Evolutionary conservation across 2,888 invertebrate species (phyloP).

Genomic region (Tetheella fluctuosa): DNA sequence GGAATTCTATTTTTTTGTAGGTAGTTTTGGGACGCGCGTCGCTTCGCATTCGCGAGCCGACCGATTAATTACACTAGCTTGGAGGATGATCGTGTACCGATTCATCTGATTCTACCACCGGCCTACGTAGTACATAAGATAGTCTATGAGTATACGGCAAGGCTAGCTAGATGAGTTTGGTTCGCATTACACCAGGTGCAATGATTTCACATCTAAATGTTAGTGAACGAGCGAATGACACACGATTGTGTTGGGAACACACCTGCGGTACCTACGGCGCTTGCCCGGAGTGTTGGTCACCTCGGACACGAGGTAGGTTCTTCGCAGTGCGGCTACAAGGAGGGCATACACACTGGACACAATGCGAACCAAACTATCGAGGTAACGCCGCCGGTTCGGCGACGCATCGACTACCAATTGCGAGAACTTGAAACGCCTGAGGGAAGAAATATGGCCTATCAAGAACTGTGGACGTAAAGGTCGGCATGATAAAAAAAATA

Average conservation of each 20-base stretch:
- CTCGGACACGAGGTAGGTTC: constrained; percentile 44
- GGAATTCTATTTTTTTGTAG: too few species aligned
- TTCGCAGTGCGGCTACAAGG: constrained; percentile 51
- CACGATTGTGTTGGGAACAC: constrained; percentile 29
- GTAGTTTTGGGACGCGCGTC: too few species aligned
- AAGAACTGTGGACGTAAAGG: constrained; percentile 14
- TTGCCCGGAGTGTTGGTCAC: constrained; percentile 32
- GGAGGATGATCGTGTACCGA: too few species aligned
- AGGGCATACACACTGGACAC: constrained; percentile 59
- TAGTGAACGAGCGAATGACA: constrained; percentile 13
- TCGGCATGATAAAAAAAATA: background rate
- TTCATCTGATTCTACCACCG: too few species aligned
- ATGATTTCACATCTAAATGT: constrained; percentile 24
- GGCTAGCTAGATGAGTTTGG: constrained; percentile 49
- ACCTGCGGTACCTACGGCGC: constrained; percentile 64
- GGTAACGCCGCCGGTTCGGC: constrained; percentile 38
- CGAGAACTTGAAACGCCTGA: constrained; percentile 72
- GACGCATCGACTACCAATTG: constrained; percentile 63
- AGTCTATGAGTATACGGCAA: too few species aligned
- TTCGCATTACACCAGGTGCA: constrained; percentile 59
- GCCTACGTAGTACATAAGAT: too few species aligned
- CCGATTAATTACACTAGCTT: too few species aligned
- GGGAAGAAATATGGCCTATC: constrained; percentile 46
- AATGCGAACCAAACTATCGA: constrained; percentile 72
- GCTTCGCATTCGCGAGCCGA: too few species aligned